These are phyloP conservation scores for Macrotrachela quadricornifera DNA, from an alignment of 1,140 invertebrate genomes.

Conservation along the genomic window DNA sequence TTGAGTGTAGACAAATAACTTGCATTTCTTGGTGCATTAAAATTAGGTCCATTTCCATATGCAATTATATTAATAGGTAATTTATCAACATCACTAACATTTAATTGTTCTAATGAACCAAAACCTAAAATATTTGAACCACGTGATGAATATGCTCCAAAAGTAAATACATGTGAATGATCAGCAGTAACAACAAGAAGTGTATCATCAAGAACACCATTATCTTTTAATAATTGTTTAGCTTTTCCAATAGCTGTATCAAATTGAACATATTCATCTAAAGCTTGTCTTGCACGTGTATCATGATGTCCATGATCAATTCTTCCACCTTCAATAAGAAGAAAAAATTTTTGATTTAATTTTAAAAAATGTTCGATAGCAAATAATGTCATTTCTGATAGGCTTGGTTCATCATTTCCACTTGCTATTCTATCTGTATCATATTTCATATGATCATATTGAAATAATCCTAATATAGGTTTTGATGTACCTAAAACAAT, in stretches of 20 bases:
- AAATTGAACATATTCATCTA: slow-evolving; percentile 53
- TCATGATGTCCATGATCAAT: slow-evolving; percentile 72
- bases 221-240: background rate
- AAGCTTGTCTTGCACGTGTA: slow-evolving; percentile 49
- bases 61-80: background rate
- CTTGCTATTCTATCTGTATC: slow-evolving; percentile 37
- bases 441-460: slow-evolving; percentile 53
- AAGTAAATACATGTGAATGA: slow-evolving; percentile 39
- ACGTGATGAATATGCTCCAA: slow-evolving; percentile 9
- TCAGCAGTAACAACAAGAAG: slow-evolving; percentile 72
- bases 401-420: slow-evolving; percentile 32
- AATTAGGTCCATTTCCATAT: slow-evolving; percentile 27
- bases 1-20: background rate
- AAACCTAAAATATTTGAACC: slow-evolving; percentile 14
- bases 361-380: slow-evolving; percentile 52
- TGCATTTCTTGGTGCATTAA: background rate
- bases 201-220: slow-evolving; percentile 37
- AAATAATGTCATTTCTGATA: slow-evolving; percentile 62
- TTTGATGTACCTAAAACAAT: too few relatives aligned
- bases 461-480: slow-evolving; percentile 36
- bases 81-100: background rate
- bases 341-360: slow-evolving; percentile 51
- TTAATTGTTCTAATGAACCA: background rate
- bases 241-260: slow-evolving; percentile 38
- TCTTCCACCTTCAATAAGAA: slow-evolving; percentile 57